Evolutionary conservation across 1,140 invertebrate species (phyloP).

Genomic region (Tribolium madens): DNA sequence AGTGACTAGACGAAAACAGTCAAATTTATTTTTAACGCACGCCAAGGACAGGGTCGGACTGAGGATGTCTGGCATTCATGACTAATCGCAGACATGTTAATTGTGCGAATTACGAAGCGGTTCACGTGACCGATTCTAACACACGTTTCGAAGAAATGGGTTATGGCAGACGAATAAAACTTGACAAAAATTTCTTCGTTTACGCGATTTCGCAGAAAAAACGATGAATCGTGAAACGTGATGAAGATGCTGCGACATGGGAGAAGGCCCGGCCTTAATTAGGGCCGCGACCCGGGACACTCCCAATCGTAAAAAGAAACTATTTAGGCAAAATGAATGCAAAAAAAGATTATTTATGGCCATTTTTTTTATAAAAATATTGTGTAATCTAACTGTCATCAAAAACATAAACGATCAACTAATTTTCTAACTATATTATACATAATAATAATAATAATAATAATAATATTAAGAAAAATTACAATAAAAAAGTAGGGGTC

Average conservation of each 20-base stretch:
- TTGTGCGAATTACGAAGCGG: not conserved
- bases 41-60: constrained; percentile 51
- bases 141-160: not conserved
- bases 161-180: no score
- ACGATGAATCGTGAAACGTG: constrained; percentile 11
- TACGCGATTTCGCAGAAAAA: constrained; percentile 42
- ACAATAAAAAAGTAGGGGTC: no score
- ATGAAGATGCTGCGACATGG: not conserved
- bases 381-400: no score
- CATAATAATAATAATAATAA: no score
- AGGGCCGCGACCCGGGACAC: not conserved
- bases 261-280: not conserved
- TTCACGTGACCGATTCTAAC: not conserved
- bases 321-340: no score
- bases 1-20: constrained; percentile 57
- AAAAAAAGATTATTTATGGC: no score
- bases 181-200: not conserved
- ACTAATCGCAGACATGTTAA: constrained; percentile 11
- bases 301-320: not conserved
- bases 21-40: constrained; percentile 54
- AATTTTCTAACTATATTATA: no score
- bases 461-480: no score
- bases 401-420: no score
- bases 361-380: no score
- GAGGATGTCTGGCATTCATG: constrained; percentile 25